Evolutionary conservation across 2,113 vertebrate genomes (phyloP).

Genomic region (Petroica traversi): DNA sequence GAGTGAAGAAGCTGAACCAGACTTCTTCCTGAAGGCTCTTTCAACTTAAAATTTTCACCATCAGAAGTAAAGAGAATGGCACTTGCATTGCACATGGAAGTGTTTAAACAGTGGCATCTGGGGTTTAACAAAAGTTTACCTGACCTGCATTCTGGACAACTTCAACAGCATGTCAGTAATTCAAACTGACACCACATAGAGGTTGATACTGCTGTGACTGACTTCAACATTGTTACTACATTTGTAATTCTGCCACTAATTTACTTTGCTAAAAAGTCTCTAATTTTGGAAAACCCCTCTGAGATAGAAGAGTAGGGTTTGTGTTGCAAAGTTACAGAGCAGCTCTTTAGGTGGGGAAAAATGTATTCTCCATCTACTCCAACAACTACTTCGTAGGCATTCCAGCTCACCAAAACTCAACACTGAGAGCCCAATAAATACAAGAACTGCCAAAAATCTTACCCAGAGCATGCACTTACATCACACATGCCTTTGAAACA

Average conservation of each 20-base stretch:
- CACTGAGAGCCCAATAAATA: not conserved
- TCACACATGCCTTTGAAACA: not conserved
- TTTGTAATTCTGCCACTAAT: not conserved
- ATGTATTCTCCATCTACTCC: not conserved
- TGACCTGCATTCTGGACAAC: not conserved
- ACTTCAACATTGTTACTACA: not conserved
- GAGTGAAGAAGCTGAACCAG: not conserved
- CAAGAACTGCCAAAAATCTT: not conserved
- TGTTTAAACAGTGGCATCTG: not conserved
- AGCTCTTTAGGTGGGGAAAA: not conserved
- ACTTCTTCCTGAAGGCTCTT: not conserved
- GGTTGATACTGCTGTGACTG: fast-evolving
- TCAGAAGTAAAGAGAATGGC: not conserved
- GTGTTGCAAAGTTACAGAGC: not conserved
- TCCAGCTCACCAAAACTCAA: not conserved
- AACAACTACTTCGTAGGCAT: not conserved
- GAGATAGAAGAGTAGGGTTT: not conserved
- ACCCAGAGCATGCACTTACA: not conserved
- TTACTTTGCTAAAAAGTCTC: not conserved
- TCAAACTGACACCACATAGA: fast-evolving
- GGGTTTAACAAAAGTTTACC: not conserved
- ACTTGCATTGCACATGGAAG: not conserved
- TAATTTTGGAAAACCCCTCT: not conserved
- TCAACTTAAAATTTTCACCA: not conserved
- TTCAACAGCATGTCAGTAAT: not conserved